Base-by-base conservation (phyloP, 2,113 vertebrate species). In the Propithecus coquereli region DNA sequence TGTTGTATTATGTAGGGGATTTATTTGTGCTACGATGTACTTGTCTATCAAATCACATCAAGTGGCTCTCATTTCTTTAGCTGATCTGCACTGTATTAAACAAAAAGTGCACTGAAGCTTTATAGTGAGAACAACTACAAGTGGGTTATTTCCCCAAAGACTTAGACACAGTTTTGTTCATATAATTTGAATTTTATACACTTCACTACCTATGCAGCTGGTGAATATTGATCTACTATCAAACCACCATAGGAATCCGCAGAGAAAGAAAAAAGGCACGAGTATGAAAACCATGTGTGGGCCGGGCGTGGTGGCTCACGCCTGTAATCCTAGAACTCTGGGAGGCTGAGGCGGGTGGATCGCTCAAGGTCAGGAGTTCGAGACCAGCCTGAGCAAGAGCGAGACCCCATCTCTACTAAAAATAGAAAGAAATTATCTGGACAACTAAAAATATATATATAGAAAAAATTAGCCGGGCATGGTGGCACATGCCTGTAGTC, bases 131-230 rank as follows among this genome's bases (percentile, higher is more conserved):
- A 65, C 83, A 96, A 87, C 80, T 98, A 96, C 97, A 98, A 97
- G 81, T 94, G 87, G 88, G 91, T 98, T 98, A 98, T 98, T 99
- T 98, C 98, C 98, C 97, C 57, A 95, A 92, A 96, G 96, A 98
- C 82, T 86, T 79, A 89, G 76, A 92, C 40, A 92, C 16, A 93
- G 94, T 96, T 95, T 97, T 94, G 66, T 85, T 98, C 94, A 97
- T 84, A 94, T n/a, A 83, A 47, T 95, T 94, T 93, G 94, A 84
- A 82, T 95, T 95, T 96, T 98, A 97, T 96, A 97, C 37, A 95
- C 84, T 90, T 86, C 79, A 95, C 81, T 40, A 97, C 65, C 88
- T 91, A 93, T 96, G 94, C 97, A 93, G 52, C 57, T 96, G 65
- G 43, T 81, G 63, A 96, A 90, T 95, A 95, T 22, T 63, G 45